A percentile compares a stretch with the other conserved stretches of the same genome.
Conservation (phyloP, 2,113 vertebrate genomes). For the Planiliza haematocheilus region DNA sequence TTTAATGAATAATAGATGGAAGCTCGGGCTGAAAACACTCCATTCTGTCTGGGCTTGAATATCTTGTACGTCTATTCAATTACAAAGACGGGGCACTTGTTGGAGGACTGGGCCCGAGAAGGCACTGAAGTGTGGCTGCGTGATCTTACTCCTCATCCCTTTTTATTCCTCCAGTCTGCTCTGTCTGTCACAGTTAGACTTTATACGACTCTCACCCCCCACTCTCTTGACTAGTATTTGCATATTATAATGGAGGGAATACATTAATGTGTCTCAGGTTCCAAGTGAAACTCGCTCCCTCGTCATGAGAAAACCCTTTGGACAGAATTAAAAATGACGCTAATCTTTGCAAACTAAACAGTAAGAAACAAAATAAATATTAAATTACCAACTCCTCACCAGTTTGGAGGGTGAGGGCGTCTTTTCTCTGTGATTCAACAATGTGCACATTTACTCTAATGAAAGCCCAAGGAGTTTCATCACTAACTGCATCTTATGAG, state of each 20-base stretch:
- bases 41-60: slow-evolving; percentile 30
- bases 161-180: slow-evolving; percentile 11
- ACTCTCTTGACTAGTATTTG: not conserved
- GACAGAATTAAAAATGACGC: no score
- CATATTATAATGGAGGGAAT: not conserved
- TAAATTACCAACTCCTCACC: no score
- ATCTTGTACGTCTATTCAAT: slow-evolving; percentile 21
- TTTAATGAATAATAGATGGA: slow-evolving; percentile 44
- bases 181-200: slow-evolving; percentile 8
- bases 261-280: not conserved
- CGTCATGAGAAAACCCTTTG: no score
- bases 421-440: no score
- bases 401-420: no score
- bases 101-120: not conserved
- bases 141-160: slow-evolving; percentile 18
- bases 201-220: not conserved
- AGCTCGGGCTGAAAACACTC: not conserved
- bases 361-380: no score
- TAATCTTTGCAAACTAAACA: no score
- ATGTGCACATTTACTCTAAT: no score
- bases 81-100: slow-evolving; percentile 19
- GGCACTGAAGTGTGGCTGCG: not conserved
- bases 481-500: not conserved
- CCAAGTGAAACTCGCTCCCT: no score
- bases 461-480: not conserved